Evolutionary conservation across 2,888 invertebrate species (phyloP), one percentile per base, ranked within the genome.

Genomic region (Parelbella ahira): DNA sequence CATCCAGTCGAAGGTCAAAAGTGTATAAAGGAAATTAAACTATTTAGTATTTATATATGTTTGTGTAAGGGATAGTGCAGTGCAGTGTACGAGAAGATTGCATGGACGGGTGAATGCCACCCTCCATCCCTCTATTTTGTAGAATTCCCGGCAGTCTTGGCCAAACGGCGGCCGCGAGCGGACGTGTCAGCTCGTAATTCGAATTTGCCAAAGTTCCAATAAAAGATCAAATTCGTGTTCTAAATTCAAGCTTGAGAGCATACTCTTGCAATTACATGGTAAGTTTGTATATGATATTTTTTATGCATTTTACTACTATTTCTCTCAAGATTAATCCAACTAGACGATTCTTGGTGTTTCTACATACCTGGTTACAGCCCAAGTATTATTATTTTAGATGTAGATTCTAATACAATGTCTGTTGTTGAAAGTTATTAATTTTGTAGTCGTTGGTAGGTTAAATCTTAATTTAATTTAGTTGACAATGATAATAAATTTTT

Each of bases 1-100:
- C 59, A 59, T 59, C 54, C n/a, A n/a, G 55, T 58, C 63, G 61
- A 72, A 72, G 71, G 68, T 68, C 65, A 70, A 68, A 71, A 64
- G 54, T 57, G 60, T 37, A 18, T 54, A 57, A 47, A 59, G 61
- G 60, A 62, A 63, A 70, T 68, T 68, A 65, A 50, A 61, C 49
- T 53, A 65, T 66, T 60, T 56, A 48, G 32, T n/a, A n/a, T n/a
- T n/a, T n/a, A n/a, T n/a, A n/a, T 25, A 25, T 55, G 49, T 43
- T 34, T 49, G 50, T 43, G 49, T 50, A 53, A 37, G 39, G 45
- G 37, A 52, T 49, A 54, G 60, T 70, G 72, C 69, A 72, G 59
- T 34, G 24, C 34, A 34, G 34, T 54, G 44, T 48, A 44, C 44
- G 36, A 50, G 51, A 48, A 51, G 53, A 37, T 60, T 69, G 65